phyloP scores from a whole-genome alignment of 1,140 invertebrate species.

The Ips nitidus region DNA sequence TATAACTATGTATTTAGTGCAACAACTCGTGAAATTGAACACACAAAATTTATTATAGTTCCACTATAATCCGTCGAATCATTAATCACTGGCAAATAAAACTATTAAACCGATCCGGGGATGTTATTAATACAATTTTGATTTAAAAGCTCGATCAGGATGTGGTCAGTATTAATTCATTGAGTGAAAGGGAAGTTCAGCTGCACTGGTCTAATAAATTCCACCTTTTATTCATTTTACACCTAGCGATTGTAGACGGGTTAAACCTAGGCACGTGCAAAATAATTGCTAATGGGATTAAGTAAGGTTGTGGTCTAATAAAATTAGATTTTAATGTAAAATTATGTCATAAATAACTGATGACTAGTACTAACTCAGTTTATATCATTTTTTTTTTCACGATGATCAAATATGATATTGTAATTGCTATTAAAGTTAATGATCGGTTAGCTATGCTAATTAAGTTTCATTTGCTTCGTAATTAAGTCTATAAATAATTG shows the following conservation, averaged over 20 bases:
- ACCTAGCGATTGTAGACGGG: neutral
- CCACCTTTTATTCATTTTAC: neutral
- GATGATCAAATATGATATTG: no score
- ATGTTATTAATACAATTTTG: neutral
- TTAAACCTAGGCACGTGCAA: neutral
- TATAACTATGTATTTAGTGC: no score
- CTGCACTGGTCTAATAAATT: neutral
- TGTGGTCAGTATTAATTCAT: constrained; percentile 1
- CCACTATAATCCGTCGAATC: no score
- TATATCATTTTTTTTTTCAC: no score
- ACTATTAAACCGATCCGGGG: no score
- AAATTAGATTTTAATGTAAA: neutral
- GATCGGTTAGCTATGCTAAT: no score
- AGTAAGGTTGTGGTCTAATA: neutral
- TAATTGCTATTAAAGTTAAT: no score
- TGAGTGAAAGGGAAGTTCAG: neutral
- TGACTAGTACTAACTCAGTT: neutral
- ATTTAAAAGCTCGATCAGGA: neutral
- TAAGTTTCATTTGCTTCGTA: no score
- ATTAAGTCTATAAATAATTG: no score
- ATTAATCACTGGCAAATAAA: no score
- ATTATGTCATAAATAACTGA: neutral
- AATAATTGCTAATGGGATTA: neutral
- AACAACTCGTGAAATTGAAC: no score
- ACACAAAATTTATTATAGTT: no score